Evolutionary conservation across 2,797 vertebrate species (phyloP).

Genomic region (Falco berigora): DNA sequence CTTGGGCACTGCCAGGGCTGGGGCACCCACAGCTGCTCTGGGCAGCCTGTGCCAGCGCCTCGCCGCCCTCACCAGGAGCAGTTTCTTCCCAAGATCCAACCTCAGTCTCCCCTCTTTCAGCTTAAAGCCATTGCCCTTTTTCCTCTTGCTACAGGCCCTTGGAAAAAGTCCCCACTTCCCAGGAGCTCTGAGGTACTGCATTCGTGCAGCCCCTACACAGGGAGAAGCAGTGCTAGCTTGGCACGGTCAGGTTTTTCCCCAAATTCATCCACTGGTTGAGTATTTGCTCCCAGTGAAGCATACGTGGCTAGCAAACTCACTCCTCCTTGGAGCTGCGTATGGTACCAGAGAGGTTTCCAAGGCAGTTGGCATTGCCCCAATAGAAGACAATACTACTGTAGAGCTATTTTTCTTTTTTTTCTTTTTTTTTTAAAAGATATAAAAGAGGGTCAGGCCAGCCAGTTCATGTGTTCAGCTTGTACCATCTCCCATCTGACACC

Average conservation of each 20-base stretch:
- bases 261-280: not conserved
- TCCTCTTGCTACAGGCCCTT: too few relatives aligned
- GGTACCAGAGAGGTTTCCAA: not conserved
- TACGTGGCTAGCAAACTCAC: not conserved
- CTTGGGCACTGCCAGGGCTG: too few relatives aligned
- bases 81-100: too few relatives aligned
- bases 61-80: too few relatives aligned
- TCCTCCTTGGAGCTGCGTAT: not conserved
- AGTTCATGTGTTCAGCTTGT: not conserved
- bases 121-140: too few relatives aligned
- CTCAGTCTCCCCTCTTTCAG: too few relatives aligned
- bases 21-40: too few relatives aligned
- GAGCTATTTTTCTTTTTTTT: not conserved
- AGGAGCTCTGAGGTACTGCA: not conserved
- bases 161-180: not conserved
- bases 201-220: not conserved
- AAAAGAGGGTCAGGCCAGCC: not conserved
- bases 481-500: not conserved
- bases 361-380: rapidly evolving
- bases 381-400: not conserved
- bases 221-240: not conserved
- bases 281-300: not conserved
- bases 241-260: not conserved
- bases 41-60: too few relatives aligned
- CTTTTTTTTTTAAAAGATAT: too few relatives aligned